Evolutionary conservation across 1,140 invertebrate genomes (phyloP), one percentile per base, ranked within the genome.

Genomic region (Bombus impatiens): DNA sequence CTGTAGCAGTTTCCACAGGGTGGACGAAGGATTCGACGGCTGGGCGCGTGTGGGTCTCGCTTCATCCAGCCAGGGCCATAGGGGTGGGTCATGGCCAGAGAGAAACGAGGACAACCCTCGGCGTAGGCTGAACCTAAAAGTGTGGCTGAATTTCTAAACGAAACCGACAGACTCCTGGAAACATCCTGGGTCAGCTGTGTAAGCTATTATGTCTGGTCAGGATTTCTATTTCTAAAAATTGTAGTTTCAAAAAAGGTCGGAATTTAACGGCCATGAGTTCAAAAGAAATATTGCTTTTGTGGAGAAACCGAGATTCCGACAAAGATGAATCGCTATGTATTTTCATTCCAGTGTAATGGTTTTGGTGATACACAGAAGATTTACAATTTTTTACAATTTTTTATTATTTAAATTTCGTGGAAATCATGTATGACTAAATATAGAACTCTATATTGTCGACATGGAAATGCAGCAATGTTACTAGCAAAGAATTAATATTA

Each of bases 31-130:
- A 89, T 65, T 1, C 15, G 37, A 32, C 28, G 37, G 57, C 40
- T 32, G 65, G 2, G 35, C 40, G 40, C 12, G 44, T 28, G 85
- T 82, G 72, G 75, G 81, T 78, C 68, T 32, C 74, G 81, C 82
- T 72, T 65, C 70, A 85, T 77, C 77, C 87, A 87, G 79, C 89
- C 75, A 71, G 79, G 57, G 78, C 78, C 89, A 68, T 70, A 47
- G 92, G 90, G 90, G 91, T 93, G 93, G 94, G 94, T 94, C 94
- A 94, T 86, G 94, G 93, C 91, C 93, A 94, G 90, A 90, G 87
- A 93, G 87, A 94, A 94, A 94, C 80, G 92, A 92, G 94, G 93
- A 91, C 93, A 92, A 88, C 89, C 87, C 88, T 86, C 86, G 79
- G 42, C 67, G 28, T 81, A 74, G 32, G 72, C 70, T 75, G 79